These are phyloP conservation scores for Drosophila rellima DNA, from an alignment of 2,888 invertebrate genomes.

Conservation along the genomic window DNA sequence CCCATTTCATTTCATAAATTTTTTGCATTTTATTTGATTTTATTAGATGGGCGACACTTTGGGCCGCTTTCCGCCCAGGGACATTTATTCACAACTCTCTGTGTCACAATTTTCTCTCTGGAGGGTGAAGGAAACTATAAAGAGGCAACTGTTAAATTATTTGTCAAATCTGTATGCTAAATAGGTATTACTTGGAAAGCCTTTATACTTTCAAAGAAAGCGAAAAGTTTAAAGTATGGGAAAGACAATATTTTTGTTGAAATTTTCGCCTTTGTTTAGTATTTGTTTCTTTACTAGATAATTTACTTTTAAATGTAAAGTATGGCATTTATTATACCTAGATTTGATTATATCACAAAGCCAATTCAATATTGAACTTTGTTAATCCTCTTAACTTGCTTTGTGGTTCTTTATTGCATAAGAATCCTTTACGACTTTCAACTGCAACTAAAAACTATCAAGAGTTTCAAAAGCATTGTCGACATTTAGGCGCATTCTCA, in stretches of 20 bases:
- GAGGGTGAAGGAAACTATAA: constrained; percentile 35
- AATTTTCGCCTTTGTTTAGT: neutral
- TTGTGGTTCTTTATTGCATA: constrained; percentile 8
- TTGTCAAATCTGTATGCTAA: constrained; percentile 50
- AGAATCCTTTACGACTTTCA: constrained; percentile 4
- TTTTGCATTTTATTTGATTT: constrained; percentile 76
- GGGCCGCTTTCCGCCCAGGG: constrained; percentile 11
- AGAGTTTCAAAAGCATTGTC: constrained; percentile 36
- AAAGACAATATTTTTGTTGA: neutral
- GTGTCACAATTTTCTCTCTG: constrained; percentile 3
- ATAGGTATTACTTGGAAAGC: constrained; percentile 22
- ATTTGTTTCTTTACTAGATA: constrained; percentile 11
- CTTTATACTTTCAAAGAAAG: constrained; percentile 2
- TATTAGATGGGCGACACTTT: constrained; percentile 56
- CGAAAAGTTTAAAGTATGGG: neutral
- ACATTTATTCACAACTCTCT: constrained; percentile 5
- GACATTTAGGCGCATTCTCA: constrained; percentile 59
- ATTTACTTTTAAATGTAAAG: neutral
- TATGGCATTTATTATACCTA: neutral
- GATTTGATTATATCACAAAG: neutral
- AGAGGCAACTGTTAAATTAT: constrained; percentile 14
- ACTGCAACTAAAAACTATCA: constrained; percentile 2
- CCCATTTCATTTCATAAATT: constrained; percentile 58
- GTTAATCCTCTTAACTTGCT: constrained; percentile 12
- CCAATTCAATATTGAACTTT: neutral